Percentiles rank a stretch among this genome's conserved stretches.
phyloP scores from a whole-genome alignment of 2,888 invertebrate species.

The Tribolium freemani region DNA sequence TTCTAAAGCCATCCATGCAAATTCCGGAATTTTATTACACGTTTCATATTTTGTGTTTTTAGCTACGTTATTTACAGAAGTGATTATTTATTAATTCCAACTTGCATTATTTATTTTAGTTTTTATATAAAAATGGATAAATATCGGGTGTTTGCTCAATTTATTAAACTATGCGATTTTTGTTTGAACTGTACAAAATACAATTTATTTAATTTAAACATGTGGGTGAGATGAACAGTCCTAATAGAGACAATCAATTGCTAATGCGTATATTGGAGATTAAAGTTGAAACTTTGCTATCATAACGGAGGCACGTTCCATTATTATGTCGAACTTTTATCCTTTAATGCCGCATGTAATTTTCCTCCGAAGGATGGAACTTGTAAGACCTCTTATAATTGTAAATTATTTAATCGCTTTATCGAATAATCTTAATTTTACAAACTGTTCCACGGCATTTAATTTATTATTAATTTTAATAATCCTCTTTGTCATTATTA shows the following conservation, averaged over 20 bases:
- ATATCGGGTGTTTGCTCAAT: not conserved
- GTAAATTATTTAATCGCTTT: not conserved
- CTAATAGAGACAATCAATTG: not conserved
- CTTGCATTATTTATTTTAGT: not conserved
- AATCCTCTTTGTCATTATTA: too few relatives aligned
- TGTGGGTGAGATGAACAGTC: not conserved
- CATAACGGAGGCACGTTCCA: not conserved
- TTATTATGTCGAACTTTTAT: slow-evolving; percentile 10
- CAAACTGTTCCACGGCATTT: too few relatives aligned
- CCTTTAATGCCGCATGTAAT: not conserved
- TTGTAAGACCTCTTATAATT: not conserved
- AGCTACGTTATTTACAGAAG: not conserved
- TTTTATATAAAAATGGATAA: not conserved
- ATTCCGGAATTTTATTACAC: not conserved
- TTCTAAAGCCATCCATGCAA: not conserved
- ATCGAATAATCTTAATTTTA: not conserved
- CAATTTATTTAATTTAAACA: not conserved
- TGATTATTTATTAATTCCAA: not conserved
- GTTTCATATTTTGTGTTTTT: not conserved
- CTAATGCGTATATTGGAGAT: not conserved
- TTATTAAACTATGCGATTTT: too few relatives aligned
- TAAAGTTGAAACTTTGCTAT: not conserved
- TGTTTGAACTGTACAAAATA: too few relatives aligned
- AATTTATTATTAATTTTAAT: too few relatives aligned
- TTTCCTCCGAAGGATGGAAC: not conserved